phyloP scores from a whole-genome alignment of 2,888 invertebrate genomes.

The Helicoverpa assulta region DNA sequence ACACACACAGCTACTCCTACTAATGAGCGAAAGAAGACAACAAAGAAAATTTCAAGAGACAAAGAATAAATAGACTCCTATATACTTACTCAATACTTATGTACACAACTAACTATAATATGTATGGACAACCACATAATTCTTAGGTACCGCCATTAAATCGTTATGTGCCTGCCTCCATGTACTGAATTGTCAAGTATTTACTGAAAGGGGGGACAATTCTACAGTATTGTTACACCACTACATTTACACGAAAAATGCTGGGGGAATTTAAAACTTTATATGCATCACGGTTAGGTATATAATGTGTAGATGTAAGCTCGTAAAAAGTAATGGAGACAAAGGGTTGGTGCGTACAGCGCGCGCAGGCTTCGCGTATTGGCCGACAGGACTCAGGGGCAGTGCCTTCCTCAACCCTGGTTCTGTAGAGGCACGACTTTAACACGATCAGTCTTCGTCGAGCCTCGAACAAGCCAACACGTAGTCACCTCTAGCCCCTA shows the following conservation, averaged over 20 bases:
- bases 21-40: no score
- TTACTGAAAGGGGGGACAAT: background rate
- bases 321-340: constrained; percentile 1
- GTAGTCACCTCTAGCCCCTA: background rate
- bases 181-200: background rate
- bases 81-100: background rate
- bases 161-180: constrained; percentile 1
- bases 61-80: background rate
- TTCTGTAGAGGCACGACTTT: background rate
- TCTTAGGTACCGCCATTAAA: background rate
- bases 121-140: background rate
- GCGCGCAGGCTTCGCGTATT: background rate
- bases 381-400: constrained; percentile 1
- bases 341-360: constrained; percentile 1
- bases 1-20: no score
- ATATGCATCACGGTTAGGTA: constrained; percentile 2
- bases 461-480: background rate
- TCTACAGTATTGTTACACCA: background rate
- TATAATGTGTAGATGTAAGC: background rate
- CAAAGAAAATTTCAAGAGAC: no score
- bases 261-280: constrained; percentile 2
- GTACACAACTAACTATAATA: background rate
- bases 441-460: background rate
- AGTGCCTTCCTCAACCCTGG: constrained; percentile 1
- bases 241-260: background rate